phyloP scores from a whole-genome alignment of 2,888 invertebrate genomes.

The Carabus problematicus region DNA sequence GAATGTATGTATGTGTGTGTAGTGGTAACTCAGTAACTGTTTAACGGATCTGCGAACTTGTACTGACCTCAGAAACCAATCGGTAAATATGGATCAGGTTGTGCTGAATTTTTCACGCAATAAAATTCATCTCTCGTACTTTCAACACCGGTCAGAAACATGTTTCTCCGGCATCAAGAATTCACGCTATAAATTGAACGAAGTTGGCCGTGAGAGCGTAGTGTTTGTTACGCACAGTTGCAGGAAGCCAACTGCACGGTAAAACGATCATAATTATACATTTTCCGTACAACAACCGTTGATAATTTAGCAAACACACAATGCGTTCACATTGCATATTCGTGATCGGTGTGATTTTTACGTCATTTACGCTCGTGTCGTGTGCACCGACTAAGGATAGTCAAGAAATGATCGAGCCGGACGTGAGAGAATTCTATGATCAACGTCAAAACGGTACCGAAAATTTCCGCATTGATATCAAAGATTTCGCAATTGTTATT shows the following conservation, averaged over 20 bases:
- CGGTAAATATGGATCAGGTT: conserved; percentile 26
- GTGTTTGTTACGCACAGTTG: neutral
- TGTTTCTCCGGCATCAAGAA: conserved; percentile 13
- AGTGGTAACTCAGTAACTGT: no score
- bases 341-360: neutral
- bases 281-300: neutral
- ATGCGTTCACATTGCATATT: conserved; percentile 17
- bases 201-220: neutral
- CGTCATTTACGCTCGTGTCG: neutral
- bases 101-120: neutral
- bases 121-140: neutral
- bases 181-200: conserved; percentile 23
- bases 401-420: conserved; percentile 48
- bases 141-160: neutral
- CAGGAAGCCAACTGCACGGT: neutral
- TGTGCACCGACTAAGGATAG: conserved; percentile 10
- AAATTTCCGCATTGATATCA: conserved; percentile 74
- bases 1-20: no score
- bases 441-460: conserved; percentile 81
- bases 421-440: conserved; percentile 65
- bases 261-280: conserved; percentile 16
- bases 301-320: neutral
- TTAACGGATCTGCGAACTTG: conserved; percentile 24
- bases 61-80: conserved; percentile 13
- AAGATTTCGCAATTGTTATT: conserved; percentile 72